Base-by-base conservation (phyloP, 2,113 vertebrate species). In the Canis aureus region DNA sequence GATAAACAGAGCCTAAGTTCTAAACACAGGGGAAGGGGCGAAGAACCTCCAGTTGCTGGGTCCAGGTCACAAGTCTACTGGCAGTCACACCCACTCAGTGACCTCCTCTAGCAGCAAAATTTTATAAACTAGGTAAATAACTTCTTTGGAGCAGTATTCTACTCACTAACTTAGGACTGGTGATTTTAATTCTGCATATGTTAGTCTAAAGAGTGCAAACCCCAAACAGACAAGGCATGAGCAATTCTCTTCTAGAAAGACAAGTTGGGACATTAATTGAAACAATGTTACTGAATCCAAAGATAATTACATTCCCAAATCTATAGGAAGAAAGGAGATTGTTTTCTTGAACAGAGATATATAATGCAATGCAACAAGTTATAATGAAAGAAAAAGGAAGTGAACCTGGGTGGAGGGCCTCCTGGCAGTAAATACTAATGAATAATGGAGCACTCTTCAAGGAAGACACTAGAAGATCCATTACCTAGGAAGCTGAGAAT, bases 361-460 rank as follows among this genome's bases (percentile, higher is more conserved):
- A 6, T 3, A 94, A 94, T 59, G 74, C 51, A 76, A 76, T n/a
- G 53, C 43, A 69, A 86, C 57, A 80, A 83, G 9, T 64, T 80
- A 57, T 86, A 95, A 82, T 55, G 38, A 74, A 95, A 95, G 49
- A 74, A 78, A 88, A 91, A 25, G n/a, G 73, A 90, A 19, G 53
- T 90, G 22, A 67, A 87, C 55, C 20, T 79, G 29, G 29, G 23
- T 7, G 11, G 27, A 79, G 25, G 64, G 17, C 12, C 6, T 62
- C 27, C 35, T 93, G 69, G 25, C 29, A 43, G 53, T 53, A 74
- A n/a, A 69, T 78, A 35, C 43, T 53, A 85, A 32, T 12, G 51
- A 66, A 32, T 60, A 76, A 60, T 29, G 13, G 8, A 76, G 10
- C 11, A 49, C 7, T 25, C 25, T 59, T 76, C 43, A 51, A 55